Base-by-base conservation (phyloP, 2,113 vertebrate genomes). In the Mystacornis crossleyi region DNA sequence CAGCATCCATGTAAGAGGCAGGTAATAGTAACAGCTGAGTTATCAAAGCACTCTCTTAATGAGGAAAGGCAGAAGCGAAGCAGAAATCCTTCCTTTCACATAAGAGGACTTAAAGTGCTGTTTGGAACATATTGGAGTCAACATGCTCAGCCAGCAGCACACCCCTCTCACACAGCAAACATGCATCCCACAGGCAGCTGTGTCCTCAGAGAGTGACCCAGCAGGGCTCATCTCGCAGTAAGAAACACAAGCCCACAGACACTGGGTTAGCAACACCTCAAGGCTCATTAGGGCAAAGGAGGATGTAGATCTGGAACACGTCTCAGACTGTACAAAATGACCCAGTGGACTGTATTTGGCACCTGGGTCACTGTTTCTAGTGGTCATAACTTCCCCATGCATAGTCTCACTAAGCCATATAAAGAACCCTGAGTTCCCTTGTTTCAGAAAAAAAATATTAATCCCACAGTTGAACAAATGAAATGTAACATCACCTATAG, bases 181-280 rank as follows among this genome's bases (percentile, higher is more conserved):
- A 3, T 2, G 12, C 10, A 15, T 26, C 34, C 15, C 2, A 1
- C 24, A 25, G 66, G 9, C 25, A 55, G 15, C 14, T 10, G 21
- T 5, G 33, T 67, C 33, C 48, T 67, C 53, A 42, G 51, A 18
- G 21, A 1, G 10, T 8, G 31, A 48, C 18, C 42, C 18, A 50
- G 18, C 5, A 18, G 10, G 23, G 7, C 3, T 33, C 28, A 24
- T 28, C 55, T 57, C 87, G 53, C 47, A 36, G 4, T 14, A 24
- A 57, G 24, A 88, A 70, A 66, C 25, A n/a, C 3, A 7, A 77
- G 10, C 14, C 18, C 71, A 51, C 9, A n/a, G 26, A 29, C 29
- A 13, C 9, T 48, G 40, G 4, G 2, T 20, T 53, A 81, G 38
- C n/a, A 85, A 47, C n/a, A 45, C 8, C 45, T n/a, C 54, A 43